A percentile compares a stretch with the other conserved stretches of the same genome.
These are phyloP conservation scores for Beroe forskalii DNA, from an alignment of 37 sponge, comb jelly and placozoan species.

Conservation along the genomic window DNA sequence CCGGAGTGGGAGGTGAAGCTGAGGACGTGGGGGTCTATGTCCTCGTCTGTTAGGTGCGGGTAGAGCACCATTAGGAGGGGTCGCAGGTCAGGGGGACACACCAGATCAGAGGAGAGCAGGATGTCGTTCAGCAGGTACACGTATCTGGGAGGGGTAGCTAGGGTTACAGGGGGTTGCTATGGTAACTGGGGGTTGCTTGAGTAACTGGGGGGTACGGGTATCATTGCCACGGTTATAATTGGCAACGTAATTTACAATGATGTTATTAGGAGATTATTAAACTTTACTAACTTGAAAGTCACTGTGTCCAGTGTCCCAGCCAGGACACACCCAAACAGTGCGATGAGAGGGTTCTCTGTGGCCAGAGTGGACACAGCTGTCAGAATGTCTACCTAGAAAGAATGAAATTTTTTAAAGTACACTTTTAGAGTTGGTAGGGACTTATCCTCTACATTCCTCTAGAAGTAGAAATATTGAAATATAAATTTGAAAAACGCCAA, in stretches of 20 bases:
- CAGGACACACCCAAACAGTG: conserved; percentile 42
- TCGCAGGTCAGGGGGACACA: conserved; percentile 45
- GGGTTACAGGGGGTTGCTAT: not conserved
- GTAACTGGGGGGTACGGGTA: too few relatives aligned
- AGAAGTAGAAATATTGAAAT: too few relatives aligned
- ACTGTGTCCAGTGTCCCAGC: conserved; percentile 15
- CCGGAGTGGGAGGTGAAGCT: not conserved
- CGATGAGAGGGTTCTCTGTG: conserved; percentile 37
- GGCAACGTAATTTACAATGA: too few relatives aligned
- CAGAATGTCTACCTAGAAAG: conserved; percentile 36
- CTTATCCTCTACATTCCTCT: too few relatives aligned
- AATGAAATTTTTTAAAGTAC: too few relatives aligned
- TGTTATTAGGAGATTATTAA: too few relatives aligned
- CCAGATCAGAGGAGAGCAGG: conserved; percentile 40
- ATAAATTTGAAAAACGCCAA: not conserved
- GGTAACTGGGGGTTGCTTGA: not conserved
- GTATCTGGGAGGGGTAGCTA: conserved; percentile 10
- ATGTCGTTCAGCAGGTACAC: conserved; percentile 61
- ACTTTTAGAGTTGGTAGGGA: too few relatives aligned
- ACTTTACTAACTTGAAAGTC: not conserved
- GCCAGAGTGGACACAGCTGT: conserved; percentile 1
- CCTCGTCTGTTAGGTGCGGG: conserved; percentile 54
- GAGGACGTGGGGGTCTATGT: conserved; percentile 62
- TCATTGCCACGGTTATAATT: too few relatives aligned
- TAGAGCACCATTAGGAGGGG: conserved; percentile 58